Percentiles rank a stretch among this genome's conserved stretches.
phyloP scores from a whole-genome alignment of 2,888 invertebrate species.

The Acholoe squamosa region DNA sequence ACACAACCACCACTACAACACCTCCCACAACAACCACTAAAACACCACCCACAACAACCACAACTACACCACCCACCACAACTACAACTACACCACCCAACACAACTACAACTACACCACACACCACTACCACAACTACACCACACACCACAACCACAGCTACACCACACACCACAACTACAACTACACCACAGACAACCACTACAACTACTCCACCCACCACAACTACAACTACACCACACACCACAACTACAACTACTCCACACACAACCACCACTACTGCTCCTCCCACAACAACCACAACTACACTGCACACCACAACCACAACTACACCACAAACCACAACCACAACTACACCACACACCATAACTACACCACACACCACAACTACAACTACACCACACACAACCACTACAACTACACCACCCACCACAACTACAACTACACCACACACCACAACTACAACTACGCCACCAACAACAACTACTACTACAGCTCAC shows the following conservation, averaged over 20 bases:
- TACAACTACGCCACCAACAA: background rate
- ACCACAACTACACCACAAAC: conserved; percentile 13
- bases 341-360: background rate
- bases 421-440: background rate
- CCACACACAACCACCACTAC: background rate
- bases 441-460: background rate
- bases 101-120: background rate
- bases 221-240: background rate
- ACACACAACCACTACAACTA: background rate
- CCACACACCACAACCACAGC: background rate
- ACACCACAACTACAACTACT: background rate
- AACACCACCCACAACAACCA: background rate
- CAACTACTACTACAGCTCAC: background rate
- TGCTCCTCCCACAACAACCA: background rate
- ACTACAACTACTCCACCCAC: background rate
- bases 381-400: background rate
- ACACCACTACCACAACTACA: background rate
- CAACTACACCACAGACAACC: background rate
- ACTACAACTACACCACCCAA: background rate
- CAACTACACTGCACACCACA: background rate
- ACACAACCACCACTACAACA: background rate
- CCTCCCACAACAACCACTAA: background rate
- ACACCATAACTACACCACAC: background rate
- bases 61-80: background rate
- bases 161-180: background rate